Base-by-base conservation (phyloP, 2,113 vertebrate species). In the Elachura formosa region DNA sequence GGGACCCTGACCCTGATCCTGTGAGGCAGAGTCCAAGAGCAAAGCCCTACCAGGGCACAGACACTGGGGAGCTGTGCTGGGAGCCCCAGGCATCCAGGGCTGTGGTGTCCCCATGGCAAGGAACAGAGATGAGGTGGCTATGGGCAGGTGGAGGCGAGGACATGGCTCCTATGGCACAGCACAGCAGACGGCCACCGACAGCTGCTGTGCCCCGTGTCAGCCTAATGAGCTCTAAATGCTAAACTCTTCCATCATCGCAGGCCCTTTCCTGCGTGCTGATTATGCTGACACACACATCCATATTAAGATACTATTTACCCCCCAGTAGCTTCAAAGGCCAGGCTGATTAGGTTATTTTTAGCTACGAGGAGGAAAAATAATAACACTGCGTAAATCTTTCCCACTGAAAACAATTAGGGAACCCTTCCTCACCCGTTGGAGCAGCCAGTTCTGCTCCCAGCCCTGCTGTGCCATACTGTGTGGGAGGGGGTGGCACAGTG, bases 321-420 rank as follows among this genome's bases (percentile, higher is more conserved):
- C 92, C 94, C 91, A 46, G 78, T 84, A 89, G 76, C 87, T 96
- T 94, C 91, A 94, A 96, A 96, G 91, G 89, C 93, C 87, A 87
- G 94, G 91, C 87, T 96, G 97, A 97, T 97, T 77, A 95, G 77
- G 88, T 93, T 96, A 96, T 96, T 97, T 97, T 97, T 96, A 97
- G 94, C 79, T 74, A 79, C 0, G 1, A 81, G 72, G 40, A 96
- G 61, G 74, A 89, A 95, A 93, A 95, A 93, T 75, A 90, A 52
- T 66, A 91, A 17, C 38, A 46, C 55, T 64, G 38, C 5, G 29
- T 78, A 92, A 92, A 96, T 78, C 62, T 68, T 87, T 11, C 49
- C 40, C 45, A 24, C 79, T 26, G 45, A 72, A 96, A 94, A 93
- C 84, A 88, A 93, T 84, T 75, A 89, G 59, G 80, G 90, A 89